phyloP scores from a whole-genome alignment of 2,113 vertebrate genomes.

The Cavia porcellus region DNA sequence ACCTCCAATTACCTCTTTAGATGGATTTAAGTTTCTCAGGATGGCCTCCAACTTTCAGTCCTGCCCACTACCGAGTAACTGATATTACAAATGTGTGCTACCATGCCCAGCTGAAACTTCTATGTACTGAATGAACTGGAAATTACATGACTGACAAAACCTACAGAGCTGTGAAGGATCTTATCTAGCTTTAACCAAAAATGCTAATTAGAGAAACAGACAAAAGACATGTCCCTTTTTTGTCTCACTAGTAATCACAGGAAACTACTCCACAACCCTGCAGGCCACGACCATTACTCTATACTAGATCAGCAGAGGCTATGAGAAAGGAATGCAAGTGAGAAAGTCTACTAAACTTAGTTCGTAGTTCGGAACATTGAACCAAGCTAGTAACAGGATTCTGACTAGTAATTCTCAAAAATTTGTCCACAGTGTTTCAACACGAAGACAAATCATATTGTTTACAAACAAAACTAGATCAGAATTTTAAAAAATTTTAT shows the following conservation, averaged over 20 bases:
- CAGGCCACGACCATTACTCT: not conserved
- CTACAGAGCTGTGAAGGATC: not conserved
- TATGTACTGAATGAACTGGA: not conserved
- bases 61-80: not conserved
- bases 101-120: not conserved
- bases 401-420: not conserved
- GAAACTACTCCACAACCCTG: not conserved
- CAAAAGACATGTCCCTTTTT: not conserved
- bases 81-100: not conserved
- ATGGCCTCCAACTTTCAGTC: not conserved
- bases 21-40: not conserved
- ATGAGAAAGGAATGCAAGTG: not conserved
- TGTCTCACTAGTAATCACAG: not conserved
- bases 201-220: not conserved
- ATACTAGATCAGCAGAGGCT: not conserved
- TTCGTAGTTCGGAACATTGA: not conserved
- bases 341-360: not conserved
- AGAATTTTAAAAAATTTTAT: not conserved
- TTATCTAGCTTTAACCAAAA: not conserved
- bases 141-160: not conserved
- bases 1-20: not conserved
- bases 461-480: not conserved
- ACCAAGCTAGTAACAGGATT: not conserved
- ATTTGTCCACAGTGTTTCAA: not conserved
- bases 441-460: not conserved